These are phyloP conservation scores for Physocephala rufipes DNA, from an alignment of 2,888 invertebrate genomes.

Conservation along the genomic window DNA sequence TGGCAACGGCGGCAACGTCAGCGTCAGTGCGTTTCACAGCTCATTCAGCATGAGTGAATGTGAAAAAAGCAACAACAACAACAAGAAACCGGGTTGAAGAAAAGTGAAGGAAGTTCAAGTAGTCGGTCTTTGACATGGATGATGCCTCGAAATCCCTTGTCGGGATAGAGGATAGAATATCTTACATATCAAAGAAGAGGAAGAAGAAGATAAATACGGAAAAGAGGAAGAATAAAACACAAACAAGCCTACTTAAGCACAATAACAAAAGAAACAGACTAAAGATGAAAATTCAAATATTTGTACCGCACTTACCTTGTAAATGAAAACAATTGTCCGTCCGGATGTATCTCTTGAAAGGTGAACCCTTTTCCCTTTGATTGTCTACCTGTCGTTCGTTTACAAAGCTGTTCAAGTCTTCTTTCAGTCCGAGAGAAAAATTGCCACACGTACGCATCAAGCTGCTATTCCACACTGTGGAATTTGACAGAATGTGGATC, in stretches of 20 bases:
- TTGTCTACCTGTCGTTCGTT: not conserved
- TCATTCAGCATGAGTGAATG: not conserved
- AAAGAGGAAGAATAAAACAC: not conserved
- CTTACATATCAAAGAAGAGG: not conserved
- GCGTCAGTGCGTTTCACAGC: not conserved
- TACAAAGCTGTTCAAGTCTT: too few relatives aligned
- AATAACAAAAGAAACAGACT: not conserved
- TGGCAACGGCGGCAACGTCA: not conserved
- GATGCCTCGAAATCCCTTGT: not conserved
- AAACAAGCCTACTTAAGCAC: not conserved
- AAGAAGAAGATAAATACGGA: not conserved
- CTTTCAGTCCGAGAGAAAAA: too few relatives aligned
- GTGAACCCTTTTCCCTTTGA: not conserved
- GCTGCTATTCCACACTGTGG: too few relatives aligned
- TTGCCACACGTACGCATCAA: too few relatives aligned
- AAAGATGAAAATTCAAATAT: not conserved
- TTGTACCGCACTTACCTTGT: not conserved
- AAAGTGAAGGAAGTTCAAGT: constrained; percentile 6
- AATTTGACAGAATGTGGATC: too few relatives aligned
- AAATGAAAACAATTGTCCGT: not conserved
- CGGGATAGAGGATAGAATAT: not conserved
- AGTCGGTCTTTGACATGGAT: not conserved
- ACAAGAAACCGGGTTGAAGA: not conserved
- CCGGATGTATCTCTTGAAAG: not conserved
- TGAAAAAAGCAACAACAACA: not conserved